Evolutionary conservation across 2,113 vertebrate species (phyloP).

Genomic region (Zeus faber): DNA sequence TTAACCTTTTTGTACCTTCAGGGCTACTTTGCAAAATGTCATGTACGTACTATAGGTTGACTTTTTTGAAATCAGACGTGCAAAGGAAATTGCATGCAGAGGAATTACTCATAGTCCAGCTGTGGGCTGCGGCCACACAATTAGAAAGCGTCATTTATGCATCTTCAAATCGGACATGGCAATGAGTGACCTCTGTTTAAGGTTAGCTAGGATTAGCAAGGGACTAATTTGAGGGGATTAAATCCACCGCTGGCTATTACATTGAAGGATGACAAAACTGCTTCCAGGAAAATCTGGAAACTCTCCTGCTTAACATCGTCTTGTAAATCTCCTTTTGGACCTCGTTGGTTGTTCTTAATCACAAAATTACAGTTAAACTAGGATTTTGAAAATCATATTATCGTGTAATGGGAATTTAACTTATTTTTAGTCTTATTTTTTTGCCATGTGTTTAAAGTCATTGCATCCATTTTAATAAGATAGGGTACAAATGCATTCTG

Average conservation of each 20-base stretch:
- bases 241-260: conserved; percentile 65
- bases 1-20: background rate
- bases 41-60: too few species aligned
- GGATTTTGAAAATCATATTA: conserved; percentile 44
- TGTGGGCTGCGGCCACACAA: conserved; percentile 31
- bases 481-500: too few species aligned
- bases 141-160: conserved; percentile 55
- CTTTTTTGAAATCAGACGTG: too few species aligned
- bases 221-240: conserved; percentile 76
- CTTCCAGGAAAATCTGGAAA: conserved; percentile 68
- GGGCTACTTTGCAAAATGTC: too few species aligned
- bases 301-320: conserved; percentile 58
- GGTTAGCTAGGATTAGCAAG: conserved; percentile 71
- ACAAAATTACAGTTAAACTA: conserved; percentile 47
- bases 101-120: conserved; percentile 27
- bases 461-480: background rate
- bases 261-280: conserved; percentile 66
- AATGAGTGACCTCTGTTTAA: conserved; percentile 62
- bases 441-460: background rate
- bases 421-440: conserved; percentile 19
- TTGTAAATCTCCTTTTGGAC: conserved; percentile 61
- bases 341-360: conserved; percentile 46
- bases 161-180: conserved; percentile 57
- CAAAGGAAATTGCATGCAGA: background rate
- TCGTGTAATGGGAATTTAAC: conserved; percentile 38